Base-by-base conservation (phyloP, 2,797 vertebrate genomes). In the Knipowitschia caucasica region DNA sequence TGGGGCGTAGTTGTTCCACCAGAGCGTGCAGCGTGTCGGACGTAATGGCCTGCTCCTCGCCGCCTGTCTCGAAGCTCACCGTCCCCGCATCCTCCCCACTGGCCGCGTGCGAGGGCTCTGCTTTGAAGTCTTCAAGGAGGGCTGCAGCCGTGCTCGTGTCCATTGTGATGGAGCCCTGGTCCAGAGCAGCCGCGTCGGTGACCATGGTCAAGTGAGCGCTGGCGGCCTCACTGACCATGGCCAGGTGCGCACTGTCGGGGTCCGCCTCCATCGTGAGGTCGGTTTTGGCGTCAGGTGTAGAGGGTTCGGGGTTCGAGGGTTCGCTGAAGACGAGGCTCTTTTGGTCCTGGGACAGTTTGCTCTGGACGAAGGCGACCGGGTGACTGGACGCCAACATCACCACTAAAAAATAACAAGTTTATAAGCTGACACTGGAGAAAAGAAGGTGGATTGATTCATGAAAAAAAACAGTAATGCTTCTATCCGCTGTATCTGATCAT, bases 361-460 rank as follows among this genome's bases (percentile, higher is more conserved):
- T 85, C 74, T 86, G 88, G 80, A 95, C 93, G 61, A 95, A 93
- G 30, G 93, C 88, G 49, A 95, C 90, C 10, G 93, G 93, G 18
- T 92, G 81, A 35, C 82, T 84, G 71, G 86, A 86, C 0, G 86
- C 77, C 58, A 88, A 74, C 6, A 86, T 71, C 34, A 88, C 80
- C 0, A 88, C 86, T 88, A 65, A 12, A 2, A 14, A 27, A 11
- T 10, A 36, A 23, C 12, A 17, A 27, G 15, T 52, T 9, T 31
- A 29, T 1, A 25, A 15, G 12, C n/a, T 33, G 9, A 5, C 27
- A 1, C 8, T 26, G 12, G n/a, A n/a, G 7, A 10, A 6, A 2
- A 20, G 7, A 39, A 38, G n/a, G n/a, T n/a, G n/a, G n/a, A n/a
- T n/a, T n/a, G n/a, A n/a, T n/a, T n/a, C n/a, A n/a, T n/a, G n/a